These are phyloP conservation scores for Mycetomoellerius zeteki DNA, from an alignment of 1,140 invertebrate species.

Conservation along the genomic window DNA sequence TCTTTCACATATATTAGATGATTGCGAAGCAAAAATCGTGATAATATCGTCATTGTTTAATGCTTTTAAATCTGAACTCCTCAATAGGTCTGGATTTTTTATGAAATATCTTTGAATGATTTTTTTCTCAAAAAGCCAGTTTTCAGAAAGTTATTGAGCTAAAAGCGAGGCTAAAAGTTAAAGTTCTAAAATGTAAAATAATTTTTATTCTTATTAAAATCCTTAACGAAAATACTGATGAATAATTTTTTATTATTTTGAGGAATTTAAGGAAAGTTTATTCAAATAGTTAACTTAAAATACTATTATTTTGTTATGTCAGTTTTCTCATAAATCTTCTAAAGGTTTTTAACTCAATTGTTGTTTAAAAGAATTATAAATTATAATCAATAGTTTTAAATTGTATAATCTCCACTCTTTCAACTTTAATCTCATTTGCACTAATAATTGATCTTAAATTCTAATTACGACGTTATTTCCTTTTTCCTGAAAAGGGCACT, in stretches of 20 bases:
- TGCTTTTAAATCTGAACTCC: background rate
- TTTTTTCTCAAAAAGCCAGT: background rate
- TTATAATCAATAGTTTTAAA: background rate
- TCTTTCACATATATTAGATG: background rate
- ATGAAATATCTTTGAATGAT: background rate
- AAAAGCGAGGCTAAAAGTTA: no score
- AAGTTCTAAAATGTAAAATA: background rate
- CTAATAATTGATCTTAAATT: conserved; percentile 23
- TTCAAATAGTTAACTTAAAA: background rate
- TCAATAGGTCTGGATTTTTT: conserved; percentile 11
- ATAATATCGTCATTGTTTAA: background rate
- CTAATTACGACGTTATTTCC: conserved; percentile 11
- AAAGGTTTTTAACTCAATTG: background rate
- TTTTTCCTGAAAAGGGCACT: conserved; percentile 45
- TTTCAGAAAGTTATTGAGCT: no score
- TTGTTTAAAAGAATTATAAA: background rate
- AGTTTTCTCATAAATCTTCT: background rate
- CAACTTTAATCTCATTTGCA: conserved; percentile 41
- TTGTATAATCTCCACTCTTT: background rate
- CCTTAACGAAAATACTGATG: background rate
- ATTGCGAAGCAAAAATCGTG: conserved; percentile 22
- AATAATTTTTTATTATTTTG: background rate
- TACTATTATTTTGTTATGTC: background rate
- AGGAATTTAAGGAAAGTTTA: no score
- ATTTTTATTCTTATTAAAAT: conserved; percentile 5